Evolutionary conservation across 2,797 vertebrate species (phyloP), one percentile per base, ranked within the genome.

Genomic region (Tokudaia muenninki): DNA sequence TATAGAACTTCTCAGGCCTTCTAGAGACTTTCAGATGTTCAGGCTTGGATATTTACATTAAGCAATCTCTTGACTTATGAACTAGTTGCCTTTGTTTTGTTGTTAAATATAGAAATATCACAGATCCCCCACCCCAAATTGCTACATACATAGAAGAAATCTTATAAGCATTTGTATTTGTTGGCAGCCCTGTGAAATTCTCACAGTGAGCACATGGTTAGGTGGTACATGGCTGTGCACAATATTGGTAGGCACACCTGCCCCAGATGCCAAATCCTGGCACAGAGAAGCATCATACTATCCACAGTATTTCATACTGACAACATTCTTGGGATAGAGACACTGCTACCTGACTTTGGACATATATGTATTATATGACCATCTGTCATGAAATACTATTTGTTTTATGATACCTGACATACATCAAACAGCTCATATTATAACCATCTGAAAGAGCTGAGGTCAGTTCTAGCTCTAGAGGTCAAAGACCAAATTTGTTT

Each of bases 401-500:
- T 65, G 29, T 95, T 97, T 97, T 96, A 97, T 95, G 91, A 77
- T 89, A 87, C 82, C 75, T 96, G 90, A 95, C 94, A 88, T 91
- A 67, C 74, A 96, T 97, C 91, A 80, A 97, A 83, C 79, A 96
- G 67, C 82, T 93, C 87, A 34, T 95, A 90, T 21, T 78, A 87
- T 47, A 91, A 87, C 63, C 86, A 83, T 91, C 92, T 94, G 95
- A 97, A 97, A 94, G 96, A 94, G 83, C 50, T 87, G 75, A 94
- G 95, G 83, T 91, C 87, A 92, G 2, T 90, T 97, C 95, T 96
- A 77, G 91, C 79, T 93, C 57, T 29, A 93, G 57, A 96, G 96
- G 96, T 97, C 96, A 97, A 95, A 97, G 96, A 95, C 82, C 94
- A 97, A 97, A 97, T 98, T 97, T 97, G 96, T 96, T 96, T 97